Base-by-base conservation (phyloP, 2,113 vertebrate species). In the Neopipo cinnamomea region DNA sequence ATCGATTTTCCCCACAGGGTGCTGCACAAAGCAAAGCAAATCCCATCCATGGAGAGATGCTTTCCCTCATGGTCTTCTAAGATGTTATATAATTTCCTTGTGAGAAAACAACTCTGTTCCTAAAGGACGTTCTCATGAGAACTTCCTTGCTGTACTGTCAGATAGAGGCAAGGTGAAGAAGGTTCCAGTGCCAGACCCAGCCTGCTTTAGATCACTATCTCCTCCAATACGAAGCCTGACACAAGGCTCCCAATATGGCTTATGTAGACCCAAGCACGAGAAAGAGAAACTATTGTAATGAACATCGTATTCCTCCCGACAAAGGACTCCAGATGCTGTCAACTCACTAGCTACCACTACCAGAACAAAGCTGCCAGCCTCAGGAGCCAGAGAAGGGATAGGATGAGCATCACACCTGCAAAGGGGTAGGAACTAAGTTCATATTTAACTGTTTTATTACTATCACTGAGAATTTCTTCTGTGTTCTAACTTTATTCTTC, bases 261-360 rank as follows among this genome's bases (percentile, higher is more conserved):
- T 8, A 33, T 0, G 0, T 1, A 50, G 9, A 41, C 24, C 39
- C 27, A 42, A 37, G 16, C 14, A 31, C 1, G 6, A 61, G 25
- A 20, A 80, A 56, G 35, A 67, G 30, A 67, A 81, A n/a, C 5
- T 5, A 42, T 16, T 50, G 15, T n/a, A 24, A 20, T 37, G 27
- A 49, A 39, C 15, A 17, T n/a, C 24, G 5, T 46, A 41, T 25
- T 76, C 12, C 24, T 35, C 31, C 62, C 44, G 42, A 58, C 14
- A 50, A 53, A 80, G 14, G 11, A 42, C 4, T 61, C 35, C 16
- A 66, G 17, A 46, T n/a, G 22, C 25, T 52, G 42, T 9, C n/a
- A 68, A 3, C 52, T 67, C 47, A 35, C 11, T 12, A 8, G 5
- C 17, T 24, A 18, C 16, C 5, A 9, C 19, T 66, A 24, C 11